These are phyloP conservation scores for Halesus radiatus DNA, from an alignment of 1,140 invertebrate species.

Conservation along the genomic window DNA sequence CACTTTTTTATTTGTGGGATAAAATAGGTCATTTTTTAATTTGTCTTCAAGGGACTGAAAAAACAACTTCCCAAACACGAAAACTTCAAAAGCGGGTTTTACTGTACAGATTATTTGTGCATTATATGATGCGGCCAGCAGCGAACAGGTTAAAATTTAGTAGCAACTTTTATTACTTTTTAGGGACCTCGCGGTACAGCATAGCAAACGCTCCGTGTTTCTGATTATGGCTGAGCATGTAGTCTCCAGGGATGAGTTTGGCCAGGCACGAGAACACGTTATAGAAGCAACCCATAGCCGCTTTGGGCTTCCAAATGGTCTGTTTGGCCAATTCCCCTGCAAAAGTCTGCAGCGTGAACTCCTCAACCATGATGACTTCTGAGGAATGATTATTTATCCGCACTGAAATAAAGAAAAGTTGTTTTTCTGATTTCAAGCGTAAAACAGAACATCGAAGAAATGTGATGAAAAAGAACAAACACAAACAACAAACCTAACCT, in stretches of 20 bases:
- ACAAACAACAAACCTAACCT: too few species aligned
- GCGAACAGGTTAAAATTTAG: too few species aligned
- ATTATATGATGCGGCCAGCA: too few species aligned
- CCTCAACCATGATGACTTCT: slow-evolving; percentile 65
- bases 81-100: too few species aligned
- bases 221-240: slow-evolving; percentile 64
- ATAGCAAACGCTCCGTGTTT: slow-evolving; percentile 64
- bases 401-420: slow-evolving; percentile 59
- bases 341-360: slow-evolving; percentile 61
- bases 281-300: slow-evolving; percentile 61
- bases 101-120: too few species aligned
- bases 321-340: slow-evolving; percentile 62
- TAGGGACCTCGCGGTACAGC: slow-evolving; percentile 59
- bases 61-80: too few species aligned
- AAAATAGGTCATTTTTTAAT: too few species aligned
- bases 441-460: too few species aligned
- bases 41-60: too few species aligned
- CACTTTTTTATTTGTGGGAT: too few species aligned
- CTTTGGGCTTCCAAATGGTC: slow-evolving; percentile 61
- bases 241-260: slow-evolving; percentile 61
- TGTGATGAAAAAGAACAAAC: too few species aligned
- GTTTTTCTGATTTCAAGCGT: too few species aligned
- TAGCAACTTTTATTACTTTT: slow-evolving; percentile 23
- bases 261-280: slow-evolving; percentile 62
- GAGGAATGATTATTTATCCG: slow-evolving; percentile 59